Percentiles rank a stretch among this genome's conserved stretches.
Evolutionary conservation across 2,888 invertebrate species (phyloP).

Genomic region (Galerucella calmariensis): DNA sequence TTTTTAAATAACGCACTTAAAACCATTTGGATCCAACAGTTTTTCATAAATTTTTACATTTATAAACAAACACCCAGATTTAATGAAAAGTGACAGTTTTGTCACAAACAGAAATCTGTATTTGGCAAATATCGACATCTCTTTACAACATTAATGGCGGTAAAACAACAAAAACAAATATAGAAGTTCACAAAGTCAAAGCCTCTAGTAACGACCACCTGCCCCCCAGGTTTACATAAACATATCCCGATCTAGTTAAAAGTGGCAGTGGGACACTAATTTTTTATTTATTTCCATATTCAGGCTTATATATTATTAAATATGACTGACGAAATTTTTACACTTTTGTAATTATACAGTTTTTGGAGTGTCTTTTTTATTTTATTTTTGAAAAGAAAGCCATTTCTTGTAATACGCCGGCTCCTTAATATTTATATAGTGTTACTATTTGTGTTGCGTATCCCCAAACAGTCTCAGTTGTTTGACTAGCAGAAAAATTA

Average conservation of each 20-base stretch:
- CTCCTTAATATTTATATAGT: slow-evolving; percentile 52
- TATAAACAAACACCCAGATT: too few species aligned
- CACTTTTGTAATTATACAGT: slow-evolving; percentile 61
- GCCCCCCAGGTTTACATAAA: too few species aligned
- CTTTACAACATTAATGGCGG: too few species aligned
- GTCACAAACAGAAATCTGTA: too few species aligned
- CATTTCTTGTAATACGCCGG: slow-evolving; percentile 58
- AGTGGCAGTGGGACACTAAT: background rate
- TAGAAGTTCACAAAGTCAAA: background rate
- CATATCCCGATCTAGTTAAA: too few species aligned
- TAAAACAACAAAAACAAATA: too few species aligned
- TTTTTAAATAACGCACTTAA: background rate
- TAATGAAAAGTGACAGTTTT: too few species aligned
- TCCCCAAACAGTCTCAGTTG: slow-evolving; percentile 63
- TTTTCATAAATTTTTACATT: too few species aligned
- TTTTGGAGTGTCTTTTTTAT: slow-evolving; percentile 60
- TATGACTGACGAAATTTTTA: slow-evolving; percentile 61
- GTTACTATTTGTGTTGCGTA: slow-evolving; percentile 62
- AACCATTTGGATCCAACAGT: too few species aligned
- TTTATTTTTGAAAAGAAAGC: slow-evolving; percentile 54
- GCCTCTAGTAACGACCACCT: too few species aligned
- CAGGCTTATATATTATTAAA: slow-evolving; percentile 53
- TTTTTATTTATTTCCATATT: slow-evolving; percentile 9
- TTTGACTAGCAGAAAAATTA: slow-evolving; percentile 65
- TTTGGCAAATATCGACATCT: too few species aligned